Evolutionary conservation across 2,888 invertebrate species (phyloP).

Genomic region (Cybosia mesomella): DNA sequence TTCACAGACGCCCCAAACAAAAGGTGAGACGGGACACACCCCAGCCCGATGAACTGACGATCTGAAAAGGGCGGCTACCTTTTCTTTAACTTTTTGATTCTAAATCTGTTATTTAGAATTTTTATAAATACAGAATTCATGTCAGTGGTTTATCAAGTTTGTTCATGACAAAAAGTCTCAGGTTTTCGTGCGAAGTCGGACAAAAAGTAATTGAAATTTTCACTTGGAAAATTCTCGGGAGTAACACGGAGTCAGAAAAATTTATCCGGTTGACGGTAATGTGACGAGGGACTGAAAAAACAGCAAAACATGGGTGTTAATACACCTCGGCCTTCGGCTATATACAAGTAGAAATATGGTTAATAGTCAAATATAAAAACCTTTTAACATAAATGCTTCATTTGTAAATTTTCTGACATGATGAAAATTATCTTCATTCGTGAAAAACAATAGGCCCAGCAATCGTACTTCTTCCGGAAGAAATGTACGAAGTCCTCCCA

Average conservation of each 20-base stretch:
- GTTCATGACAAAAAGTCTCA: too few relatives aligned
- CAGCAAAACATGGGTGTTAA: background rate
- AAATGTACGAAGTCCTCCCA: slow-evolving; percentile 24
- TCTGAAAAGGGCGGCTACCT: too few relatives aligned
- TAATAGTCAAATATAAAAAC: background rate
- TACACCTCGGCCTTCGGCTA: background rate
- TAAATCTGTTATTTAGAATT: too few relatives aligned
- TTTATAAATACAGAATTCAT: too few relatives aligned
- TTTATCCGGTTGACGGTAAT: background rate
- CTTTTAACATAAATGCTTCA: background rate
- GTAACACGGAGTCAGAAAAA: background rate
- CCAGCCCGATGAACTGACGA: too few relatives aligned
- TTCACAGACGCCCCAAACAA: too few relatives aligned
- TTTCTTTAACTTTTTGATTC: too few relatives aligned
- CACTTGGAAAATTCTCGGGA: background rate
- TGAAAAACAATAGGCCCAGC: background rate
- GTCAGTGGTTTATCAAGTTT: too few relatives aligned
- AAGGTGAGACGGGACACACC: too few relatives aligned
- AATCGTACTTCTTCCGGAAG: slow-evolving; percentile 17
- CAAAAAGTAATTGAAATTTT: background rate
- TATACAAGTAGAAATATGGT: background rate
- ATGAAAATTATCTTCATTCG: background rate
- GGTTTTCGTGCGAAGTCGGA: background rate
- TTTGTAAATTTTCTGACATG: background rate
- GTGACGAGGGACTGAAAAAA: background rate